Evolutionary conservation across 2,113 vertebrate species (phyloP).

Genomic region (Saguinus midas): DNA sequence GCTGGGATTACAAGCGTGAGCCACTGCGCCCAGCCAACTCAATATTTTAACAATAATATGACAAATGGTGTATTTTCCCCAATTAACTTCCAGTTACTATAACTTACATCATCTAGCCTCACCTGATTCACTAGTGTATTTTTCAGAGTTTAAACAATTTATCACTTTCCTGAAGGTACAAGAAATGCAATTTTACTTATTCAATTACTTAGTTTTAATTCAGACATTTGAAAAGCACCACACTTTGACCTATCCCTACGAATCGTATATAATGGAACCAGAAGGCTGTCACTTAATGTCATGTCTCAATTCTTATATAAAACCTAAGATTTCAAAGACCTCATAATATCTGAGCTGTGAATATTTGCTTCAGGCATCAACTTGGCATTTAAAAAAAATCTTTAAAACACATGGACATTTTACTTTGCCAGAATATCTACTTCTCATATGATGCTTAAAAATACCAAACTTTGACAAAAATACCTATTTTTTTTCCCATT

Average conservation of each 20-base stretch:
- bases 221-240: constrained; percentile 3
- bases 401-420: constrained; percentile 57
- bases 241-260: not conserved
- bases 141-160: not conserved
- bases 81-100: not conserved
- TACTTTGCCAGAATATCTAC: constrained; percentile 58
- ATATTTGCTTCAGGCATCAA: constrained; percentile 63
- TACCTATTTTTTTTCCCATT: constrained; percentile 9
- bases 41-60: not conserved
- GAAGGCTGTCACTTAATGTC: constrained; percentile 44
- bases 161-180: not conserved
- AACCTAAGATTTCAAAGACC: constrained; percentile 66
- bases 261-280: not conserved
- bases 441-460: constrained; percentile 56
- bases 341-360: constrained; percentile 71
- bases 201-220: not conserved
- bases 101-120: not conserved
- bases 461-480: constrained; percentile 60
- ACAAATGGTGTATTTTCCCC: not conserved
- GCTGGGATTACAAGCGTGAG: too few relatives aligned
- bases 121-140: not conserved
- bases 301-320: constrained; percentile 54
- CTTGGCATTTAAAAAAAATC: constrained; percentile 65
- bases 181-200: not conserved
- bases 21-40: not conserved